phyloP scores from a whole-genome alignment of 2,113 vertebrate genomes.

The Eudyptes chrysolophus region DNA sequence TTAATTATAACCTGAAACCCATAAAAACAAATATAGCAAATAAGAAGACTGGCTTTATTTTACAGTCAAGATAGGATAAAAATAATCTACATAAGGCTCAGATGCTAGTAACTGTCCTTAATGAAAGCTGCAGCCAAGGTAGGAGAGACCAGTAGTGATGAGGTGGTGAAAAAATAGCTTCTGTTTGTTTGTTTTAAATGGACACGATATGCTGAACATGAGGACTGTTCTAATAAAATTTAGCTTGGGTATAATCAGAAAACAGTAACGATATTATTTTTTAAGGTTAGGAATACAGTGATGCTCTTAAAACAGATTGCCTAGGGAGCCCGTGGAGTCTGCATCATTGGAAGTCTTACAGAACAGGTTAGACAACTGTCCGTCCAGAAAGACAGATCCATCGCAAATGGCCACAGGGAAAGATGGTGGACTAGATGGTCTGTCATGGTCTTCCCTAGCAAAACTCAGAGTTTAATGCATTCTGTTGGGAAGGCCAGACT shows the following conservation, averaged over 20 bases:
- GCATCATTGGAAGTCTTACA: neutral
- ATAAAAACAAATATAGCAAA: neutral
- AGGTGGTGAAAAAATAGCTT: neutral
- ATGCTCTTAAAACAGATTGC: neutral
- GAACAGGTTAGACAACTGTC: neutral
- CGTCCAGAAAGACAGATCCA: neutral
- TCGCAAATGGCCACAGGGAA: neutral
- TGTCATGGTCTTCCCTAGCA: neutral
- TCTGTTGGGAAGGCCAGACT: neutral
- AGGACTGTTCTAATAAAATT: neutral
- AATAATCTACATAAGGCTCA: neutral
- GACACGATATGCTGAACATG: neutral
- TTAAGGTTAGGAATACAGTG: neutral
- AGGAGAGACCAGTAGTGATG: neutral
- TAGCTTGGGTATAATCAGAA: neutral
- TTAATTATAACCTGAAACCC: neutral
- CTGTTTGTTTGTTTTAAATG: neutral
- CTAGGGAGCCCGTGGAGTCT: rapidly evolving
- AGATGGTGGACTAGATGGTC: neutral
- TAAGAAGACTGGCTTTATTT: neutral
- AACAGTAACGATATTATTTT: neutral
- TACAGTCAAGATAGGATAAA: neutral
- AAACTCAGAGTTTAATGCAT: neutral
- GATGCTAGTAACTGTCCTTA: neutral
- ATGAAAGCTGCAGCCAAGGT: neutral